phyloP scores from a whole-genome alignment of 2,888 invertebrate species.

The Drosophila putrida region DNA sequence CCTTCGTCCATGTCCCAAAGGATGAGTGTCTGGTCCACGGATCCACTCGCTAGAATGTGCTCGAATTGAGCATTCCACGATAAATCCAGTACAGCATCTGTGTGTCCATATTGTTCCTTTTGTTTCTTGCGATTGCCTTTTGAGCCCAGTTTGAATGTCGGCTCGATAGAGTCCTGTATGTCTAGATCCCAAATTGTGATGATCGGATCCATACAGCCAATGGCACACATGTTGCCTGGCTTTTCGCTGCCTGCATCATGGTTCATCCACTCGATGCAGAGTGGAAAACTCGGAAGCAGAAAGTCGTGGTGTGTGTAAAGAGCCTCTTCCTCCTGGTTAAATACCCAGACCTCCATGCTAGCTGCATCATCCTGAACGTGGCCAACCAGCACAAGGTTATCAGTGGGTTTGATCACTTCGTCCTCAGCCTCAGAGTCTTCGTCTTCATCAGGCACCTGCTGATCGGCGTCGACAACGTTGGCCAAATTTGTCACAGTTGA shows the following conservation, averaged over 20 bases:
- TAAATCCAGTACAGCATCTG: conserved; percentile 95
- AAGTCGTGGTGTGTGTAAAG: conserved; percentile 98
- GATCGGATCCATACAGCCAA: conserved; percentile 96
- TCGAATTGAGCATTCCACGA: conserved; percentile 94
- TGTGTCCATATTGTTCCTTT: conserved; percentile 91
- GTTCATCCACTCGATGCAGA: conserved; percentile 97
- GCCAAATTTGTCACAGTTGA: conserved; percentile 83
- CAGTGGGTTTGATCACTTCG: conserved; percentile 93
- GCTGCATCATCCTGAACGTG: conserved; percentile 95
- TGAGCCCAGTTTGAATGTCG: conserved; percentile 92
- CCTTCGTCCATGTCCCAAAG: conserved; percentile 97
- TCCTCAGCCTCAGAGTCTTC: conserved; percentile 94
- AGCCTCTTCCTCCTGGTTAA: conserved; percentile 94
- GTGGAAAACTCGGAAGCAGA: conserved; percentile 94
- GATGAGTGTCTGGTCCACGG: conserved; percentile 94
- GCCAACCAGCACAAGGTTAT: conserved; percentile 95
- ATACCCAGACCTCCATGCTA: conserved; percentile 95
- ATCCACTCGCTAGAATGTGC: conserved; percentile 96
- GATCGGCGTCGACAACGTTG: conserved; percentile 84
- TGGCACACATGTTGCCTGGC: conserved; percentile 94
- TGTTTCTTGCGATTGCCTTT: conserved; percentile 91
- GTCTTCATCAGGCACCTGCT: conserved; percentile 83
- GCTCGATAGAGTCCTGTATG: conserved; percentile 95
- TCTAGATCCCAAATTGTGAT: conserved; percentile 99
- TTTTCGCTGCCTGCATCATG: conserved; percentile 92